Base-by-base conservation (phyloP, 1,140 invertebrate genomes). In the Steinernema khuongi region DNA sequence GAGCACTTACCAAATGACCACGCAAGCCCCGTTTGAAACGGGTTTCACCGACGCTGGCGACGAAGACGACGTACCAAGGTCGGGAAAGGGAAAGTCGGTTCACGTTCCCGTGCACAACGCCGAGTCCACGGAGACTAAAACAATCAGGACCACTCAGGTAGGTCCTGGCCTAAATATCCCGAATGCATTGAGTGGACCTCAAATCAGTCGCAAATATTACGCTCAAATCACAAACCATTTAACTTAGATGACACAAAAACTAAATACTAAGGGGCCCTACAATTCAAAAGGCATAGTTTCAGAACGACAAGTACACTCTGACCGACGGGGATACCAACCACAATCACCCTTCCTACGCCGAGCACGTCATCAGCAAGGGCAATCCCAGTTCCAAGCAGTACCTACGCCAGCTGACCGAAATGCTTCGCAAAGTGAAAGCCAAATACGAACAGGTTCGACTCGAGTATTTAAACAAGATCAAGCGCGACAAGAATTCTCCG, bases 311-410 rank as follows among this genome's bases (percentile, higher is more conserved):
- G 26, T 2, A 7, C 26, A 7, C 50, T 60, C 14, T 60, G 50
- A 26, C 50, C 19, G 50, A 60, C 19, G 50, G 50, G 26, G 50
- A 60, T n/a, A 60, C 50, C 14, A 60, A 26, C 7, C 50, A 22
- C 50, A 7, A 2, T 22, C 50, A 60, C 19, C 50, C 50, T 4
- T 60, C 50, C 19, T 60, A 60, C 50, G 50, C 50, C 50, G 50
- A 60, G 50, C 50, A 60, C 50, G 26, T 60, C 19, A 60, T 60
- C 50, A 60, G 50, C 50, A 60, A 60, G 50, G 50, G 50, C 7
- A 26, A 60, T 22, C 14, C 22, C 4, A 60, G 26, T 22, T 60
- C 50, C 14, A 60, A 60, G 19, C 50, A 22, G 50, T 60, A 60
- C 19, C 50, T 60, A n/a, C 50, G 50, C 50, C 14, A 60, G 22